A percentile compares a stretch with the other conserved stretches of the same genome.
Conservation (phyloP, 2,113 vertebrate species). For the Parus major region DNA sequence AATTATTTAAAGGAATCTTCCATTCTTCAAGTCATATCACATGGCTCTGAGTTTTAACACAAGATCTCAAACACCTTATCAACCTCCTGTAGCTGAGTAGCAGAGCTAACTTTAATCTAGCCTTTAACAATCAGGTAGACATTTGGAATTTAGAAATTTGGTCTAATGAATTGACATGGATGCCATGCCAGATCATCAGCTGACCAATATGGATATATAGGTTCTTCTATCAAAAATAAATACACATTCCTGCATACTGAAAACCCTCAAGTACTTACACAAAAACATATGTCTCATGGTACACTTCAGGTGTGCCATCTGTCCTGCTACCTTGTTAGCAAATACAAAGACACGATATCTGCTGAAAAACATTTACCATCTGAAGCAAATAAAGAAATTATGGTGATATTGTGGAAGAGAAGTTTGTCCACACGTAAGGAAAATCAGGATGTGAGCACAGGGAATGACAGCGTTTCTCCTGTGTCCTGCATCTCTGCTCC, state of each 20-base stretch:
- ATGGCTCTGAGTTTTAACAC: background rate
- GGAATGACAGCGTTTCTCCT: background rate
- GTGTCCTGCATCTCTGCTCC: background rate
- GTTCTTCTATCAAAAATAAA: background rate
- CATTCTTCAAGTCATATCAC: background rate
- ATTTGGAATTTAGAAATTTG: background rate
- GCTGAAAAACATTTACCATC: background rate
- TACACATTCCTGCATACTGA: background rate
- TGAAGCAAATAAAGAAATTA: background rate
- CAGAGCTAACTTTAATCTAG: background rate
- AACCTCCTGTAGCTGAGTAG: background rate
- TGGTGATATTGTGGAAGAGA: background rate
- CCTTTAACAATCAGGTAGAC: background rate
- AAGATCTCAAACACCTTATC: background rate
- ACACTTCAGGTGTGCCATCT: background rate
- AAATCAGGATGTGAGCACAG: background rate
- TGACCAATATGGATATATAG: background rate
- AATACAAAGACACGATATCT: background rate
- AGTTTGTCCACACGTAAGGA: background rate
- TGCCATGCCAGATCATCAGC: background rate
- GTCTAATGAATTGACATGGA: background rate
- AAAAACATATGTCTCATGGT: background rate
- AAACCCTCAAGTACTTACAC: background rate
- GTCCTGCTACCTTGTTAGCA: conserved; percentile 18
- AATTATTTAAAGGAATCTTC: background rate